Conservation (phyloP, 2,113 vertebrate species). For the Sminthopsis crassicaudata region DNA sequence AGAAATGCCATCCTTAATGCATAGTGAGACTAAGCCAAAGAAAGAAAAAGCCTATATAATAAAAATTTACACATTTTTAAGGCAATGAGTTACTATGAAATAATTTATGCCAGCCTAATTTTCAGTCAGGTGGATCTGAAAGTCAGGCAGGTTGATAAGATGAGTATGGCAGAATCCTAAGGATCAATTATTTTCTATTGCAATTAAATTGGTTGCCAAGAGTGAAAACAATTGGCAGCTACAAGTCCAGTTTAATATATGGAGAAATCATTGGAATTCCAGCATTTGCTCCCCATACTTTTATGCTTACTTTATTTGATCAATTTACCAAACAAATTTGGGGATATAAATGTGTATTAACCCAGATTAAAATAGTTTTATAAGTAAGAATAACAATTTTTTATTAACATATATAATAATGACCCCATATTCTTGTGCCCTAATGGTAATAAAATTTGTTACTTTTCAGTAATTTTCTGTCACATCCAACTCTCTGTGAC, state of each 20-base stretch:
- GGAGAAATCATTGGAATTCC: not conserved
- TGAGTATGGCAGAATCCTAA: not conserved
- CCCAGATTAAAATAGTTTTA: not conserved
- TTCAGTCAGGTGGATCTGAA: not conserved
- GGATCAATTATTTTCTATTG: not conserved
- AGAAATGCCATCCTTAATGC: not conserved
- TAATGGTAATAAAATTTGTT: not conserved
- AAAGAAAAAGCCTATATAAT: not conserved
- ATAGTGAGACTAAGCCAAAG: not conserved
- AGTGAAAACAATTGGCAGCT: not conserved
- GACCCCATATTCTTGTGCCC: not conserved
- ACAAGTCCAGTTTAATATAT: not conserved
- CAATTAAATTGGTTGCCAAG: not conserved
- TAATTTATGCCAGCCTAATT: not conserved
- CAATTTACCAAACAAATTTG: not conserved
- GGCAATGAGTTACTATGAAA: not conserved
- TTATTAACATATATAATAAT: not conserved
- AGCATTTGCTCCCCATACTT: not conserved
- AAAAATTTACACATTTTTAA: not conserved
- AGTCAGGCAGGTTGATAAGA: not conserved
- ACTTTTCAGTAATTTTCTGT: no score
- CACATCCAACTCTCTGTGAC: no score
- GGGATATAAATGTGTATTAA: not conserved
- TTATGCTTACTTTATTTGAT: not conserved
- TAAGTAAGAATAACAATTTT: not conserved